A percentile compares a stretch with the other conserved stretches of the same genome.
Conservation (phyloP, 2,113 vertebrate genomes). For the Otocyon megalotis region DNA sequence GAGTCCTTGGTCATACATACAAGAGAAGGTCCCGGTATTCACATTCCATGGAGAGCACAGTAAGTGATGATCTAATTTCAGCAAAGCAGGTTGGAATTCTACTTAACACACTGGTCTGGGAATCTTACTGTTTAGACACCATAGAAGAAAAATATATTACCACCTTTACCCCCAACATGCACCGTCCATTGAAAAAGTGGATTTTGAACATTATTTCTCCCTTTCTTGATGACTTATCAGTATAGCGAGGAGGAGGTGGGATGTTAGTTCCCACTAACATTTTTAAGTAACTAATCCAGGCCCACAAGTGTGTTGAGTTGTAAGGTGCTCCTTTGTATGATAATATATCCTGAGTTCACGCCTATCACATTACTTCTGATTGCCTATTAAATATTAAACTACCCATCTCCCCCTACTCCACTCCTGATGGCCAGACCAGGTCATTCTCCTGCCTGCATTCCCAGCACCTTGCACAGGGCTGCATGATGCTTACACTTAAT, state of each 20-base stretch:
- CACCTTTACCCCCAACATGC: background rate
- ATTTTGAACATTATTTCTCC: background rate
- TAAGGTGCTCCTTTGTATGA: background rate
- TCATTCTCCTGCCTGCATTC: background rate
- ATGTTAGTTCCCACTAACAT: background rate
- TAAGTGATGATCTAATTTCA: background rate
- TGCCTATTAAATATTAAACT: background rate
- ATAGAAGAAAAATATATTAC: background rate
- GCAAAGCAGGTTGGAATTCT: background rate
- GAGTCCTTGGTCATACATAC: background rate
- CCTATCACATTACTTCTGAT: background rate
- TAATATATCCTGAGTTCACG: background rate
- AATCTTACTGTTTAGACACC: background rate
- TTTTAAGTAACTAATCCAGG: background rate
- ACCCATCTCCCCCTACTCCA: background rate
- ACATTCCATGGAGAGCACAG: background rate
- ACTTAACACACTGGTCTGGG: background rate
- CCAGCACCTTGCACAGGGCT: background rate
- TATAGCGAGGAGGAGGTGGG: background rate
- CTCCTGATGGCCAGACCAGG: background rate
- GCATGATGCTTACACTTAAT: background rate
- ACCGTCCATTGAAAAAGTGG: background rate
- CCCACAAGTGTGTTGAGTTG: background rate
- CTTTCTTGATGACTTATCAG: slow-evolving; percentile 25
- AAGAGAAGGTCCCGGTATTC: background rate